phyloP scores from a whole-genome alignment of 2,797 vertebrate species.

The Hypotaenidia philippensis region DNA sequence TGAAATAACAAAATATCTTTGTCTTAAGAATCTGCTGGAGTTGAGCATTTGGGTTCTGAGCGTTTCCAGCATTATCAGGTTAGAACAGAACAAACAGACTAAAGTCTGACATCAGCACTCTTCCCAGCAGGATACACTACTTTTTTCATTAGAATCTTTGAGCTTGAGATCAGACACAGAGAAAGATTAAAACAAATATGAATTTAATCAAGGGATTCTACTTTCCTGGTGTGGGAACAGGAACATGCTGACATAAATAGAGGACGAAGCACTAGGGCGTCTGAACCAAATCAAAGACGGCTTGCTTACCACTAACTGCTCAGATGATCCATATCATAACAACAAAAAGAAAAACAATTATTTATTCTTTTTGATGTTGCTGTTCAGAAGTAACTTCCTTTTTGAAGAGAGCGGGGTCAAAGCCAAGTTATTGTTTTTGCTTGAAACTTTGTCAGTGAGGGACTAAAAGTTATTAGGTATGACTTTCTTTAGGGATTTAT shows the following conservation, averaged over 20 bases:
- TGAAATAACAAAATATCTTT: conserved; percentile 63
- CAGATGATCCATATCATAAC: conserved; percentile 96
- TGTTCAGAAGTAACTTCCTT: conserved; percentile 85
- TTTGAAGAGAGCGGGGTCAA: conserved; percentile 93
- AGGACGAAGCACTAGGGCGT: conserved; percentile 93
- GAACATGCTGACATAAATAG: conserved; percentile 87
- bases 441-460: conserved; percentile 80
- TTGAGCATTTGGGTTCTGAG: conserved; percentile 51
- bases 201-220: conserved; percentile 96
- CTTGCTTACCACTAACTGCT: conserved; percentile 96
- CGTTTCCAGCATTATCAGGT: conserved; percentile 75
- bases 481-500: conserved; percentile 77
- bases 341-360: conserved; percentile 99
- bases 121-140: conserved; percentile 82
- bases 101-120: conserved; percentile 79
- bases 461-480: conserved; percentile 75
- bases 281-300: conserved; percentile 95
- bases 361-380: conserved; percentile 99
- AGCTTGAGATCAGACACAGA: conserved; percentile 86
- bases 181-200: conserved; percentile 99
- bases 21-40: conserved; percentile 59
- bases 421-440: conserved; percentile 87
- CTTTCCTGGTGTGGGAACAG: conserved; percentile 89
- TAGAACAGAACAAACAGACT: conserved; percentile 79
- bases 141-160: conserved; percentile 89